These are phyloP conservation scores for Iphiclides podalirius DNA, from an alignment of 2,888 invertebrate genomes.

Conservation along the genomic window DNA sequence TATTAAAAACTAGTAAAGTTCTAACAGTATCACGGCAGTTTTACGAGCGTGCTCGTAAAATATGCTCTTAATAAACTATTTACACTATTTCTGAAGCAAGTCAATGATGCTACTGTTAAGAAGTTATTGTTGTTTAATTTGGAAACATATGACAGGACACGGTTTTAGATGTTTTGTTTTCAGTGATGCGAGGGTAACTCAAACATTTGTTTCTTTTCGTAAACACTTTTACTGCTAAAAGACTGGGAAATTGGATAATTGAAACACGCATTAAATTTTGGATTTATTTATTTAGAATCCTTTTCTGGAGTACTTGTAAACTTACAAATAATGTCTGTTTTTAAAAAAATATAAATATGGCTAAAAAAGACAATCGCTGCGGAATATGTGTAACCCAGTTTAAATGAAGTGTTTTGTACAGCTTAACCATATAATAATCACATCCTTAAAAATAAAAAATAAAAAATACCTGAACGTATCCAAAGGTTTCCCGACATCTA, in stretches of 20 bases:
- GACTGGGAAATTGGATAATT: no score
- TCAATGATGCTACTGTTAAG: background rate
- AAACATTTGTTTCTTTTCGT: no score
- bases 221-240: no score
- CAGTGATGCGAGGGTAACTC: no score
- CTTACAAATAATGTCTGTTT: conserved; percentile 70
- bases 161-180: background rate
- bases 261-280: conserved; percentile 45
- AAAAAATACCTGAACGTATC: conserved; percentile 32
- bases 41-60: conserved; percentile 24
- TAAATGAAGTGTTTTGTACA: conserved; percentile 49
- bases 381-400: conserved; percentile 54
- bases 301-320: conserved; percentile 74
- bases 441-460: conserved; percentile 42
- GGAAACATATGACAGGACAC: background rate
- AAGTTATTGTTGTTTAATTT: background rate
- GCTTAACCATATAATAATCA: conserved; percentile 54
- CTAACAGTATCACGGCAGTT: conserved; percentile 18
- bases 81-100: conserved; percentile 18
- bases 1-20: conserved; percentile 26
- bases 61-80: conserved; percentile 18
- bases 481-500: conserved; percentile 52
- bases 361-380: conserved; percentile 67
- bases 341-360: conserved; percentile 76
- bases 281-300: conserved; percentile 78